Base-by-base conservation (phyloP, 2,888 invertebrate genomes). In the Polydrusus cervinus region DNA sequence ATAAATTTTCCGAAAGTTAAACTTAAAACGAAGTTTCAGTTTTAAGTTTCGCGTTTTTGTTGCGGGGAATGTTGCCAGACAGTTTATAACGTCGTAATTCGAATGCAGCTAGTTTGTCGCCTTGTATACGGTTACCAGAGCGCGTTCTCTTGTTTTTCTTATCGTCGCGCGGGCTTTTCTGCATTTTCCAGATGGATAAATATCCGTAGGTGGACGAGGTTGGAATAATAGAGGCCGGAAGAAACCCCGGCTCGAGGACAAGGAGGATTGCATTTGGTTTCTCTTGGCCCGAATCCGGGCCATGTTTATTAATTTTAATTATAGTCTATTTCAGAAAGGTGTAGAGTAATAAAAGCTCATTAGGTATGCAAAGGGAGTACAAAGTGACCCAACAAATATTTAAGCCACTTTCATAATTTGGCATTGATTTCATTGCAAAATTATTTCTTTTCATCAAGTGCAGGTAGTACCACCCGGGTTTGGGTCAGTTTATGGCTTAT, bases 51-150 rank as follows among this genome's bases (percentile, higher is more conserved):
- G 43, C 30, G 57, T 72, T 72, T 72, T 72, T 72, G 53, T 64
- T 57, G 34, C 49, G 66, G 43, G 47, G 55, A 69, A 64, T 70
- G 69, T 55, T 57, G 69, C 71, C 75, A 66, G 75, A 75, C 66
- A 71, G 71, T 75, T 75, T 70, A 74, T 75, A 70, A 75, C 75
- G 70, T 75, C 75, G 75, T 75, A 75, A 61, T 75, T 60, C 30
- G 65, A 53, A 65, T 61, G 74, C 68, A 69, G 74, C 74, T 70
- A 62, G 61, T 65, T 57, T 53, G 18, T 43, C 43, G 43, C 55
- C 10, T 49, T 25, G 38, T 66, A 49, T 60, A 51, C 18, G 47
- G 16, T 34, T 40, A 51, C 43, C 7, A 34, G 47, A 30, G 30
- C 40, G 20, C 57, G 38, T 57, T 60, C 69, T 74, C 53, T 64